Base-by-base conservation (phyloP, 1,140 invertebrate species). In the Aricia agestis region DNA sequence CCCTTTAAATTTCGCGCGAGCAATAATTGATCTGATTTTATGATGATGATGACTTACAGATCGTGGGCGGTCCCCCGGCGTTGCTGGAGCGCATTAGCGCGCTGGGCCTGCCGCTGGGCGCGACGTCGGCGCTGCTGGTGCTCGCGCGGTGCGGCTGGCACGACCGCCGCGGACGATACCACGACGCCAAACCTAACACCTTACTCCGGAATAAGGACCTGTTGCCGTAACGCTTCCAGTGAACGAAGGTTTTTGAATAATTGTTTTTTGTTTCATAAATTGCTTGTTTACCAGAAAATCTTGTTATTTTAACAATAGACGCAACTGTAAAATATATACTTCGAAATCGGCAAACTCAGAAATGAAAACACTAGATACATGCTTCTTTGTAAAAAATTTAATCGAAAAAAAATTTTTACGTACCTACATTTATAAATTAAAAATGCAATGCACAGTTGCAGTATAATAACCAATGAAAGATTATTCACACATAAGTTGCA, bases 51-150 rank as follows among this genome's bases (percentile, higher is more conserved):
- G 58, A 42, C 10, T 31, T 72, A 36, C 32, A 91, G 89, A 87
- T 91, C 63, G 66, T 86, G 65, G 77, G 66, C 2, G 89, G 89
- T 0, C 89, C 87, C 3, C 70, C 83, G 1, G 82, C 84, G 73
- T 75, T 83, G 0, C 72, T 91, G 42, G 87, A 90, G 70, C 82
- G 89, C 2, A 88, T 91, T 74, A 90, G 87, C 57, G 89, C 87
- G 1, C 74, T 89, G 32, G 89, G 89, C 0, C 79, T 91, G 32
- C 87, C 89, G 0, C 80, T 88, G 7, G 89, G 89, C 36, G 82
- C 83, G 17, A 82, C 89, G 6, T 80, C 79, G 7, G 76, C 79
- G 0, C 84, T 87, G 76, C 82, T 80, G 71, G 69, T 85, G 5
- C 78, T 90, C 6, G 73, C 77, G 9, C 69, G 73, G 13, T 88